Evolutionary conservation across 2,797 vertebrate species (phyloP).

Genomic region (Ceryle rudis): DNA sequence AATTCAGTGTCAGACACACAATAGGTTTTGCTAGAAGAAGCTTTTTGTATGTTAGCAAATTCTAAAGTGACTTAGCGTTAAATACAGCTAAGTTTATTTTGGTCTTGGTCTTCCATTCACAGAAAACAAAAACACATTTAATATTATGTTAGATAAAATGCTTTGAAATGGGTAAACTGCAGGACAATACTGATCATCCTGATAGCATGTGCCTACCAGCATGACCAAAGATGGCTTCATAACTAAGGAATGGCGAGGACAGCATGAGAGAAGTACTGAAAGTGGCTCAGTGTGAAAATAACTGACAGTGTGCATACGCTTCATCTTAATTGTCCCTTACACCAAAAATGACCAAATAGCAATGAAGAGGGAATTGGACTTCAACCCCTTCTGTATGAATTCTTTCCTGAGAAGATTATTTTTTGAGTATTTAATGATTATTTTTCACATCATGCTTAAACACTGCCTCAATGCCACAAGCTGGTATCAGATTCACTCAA

Average conservation of each 20-base stretch:
- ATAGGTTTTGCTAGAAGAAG: not conserved
- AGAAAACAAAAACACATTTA: not conserved
- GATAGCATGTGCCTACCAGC: not conserved
- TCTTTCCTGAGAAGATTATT: not conserved
- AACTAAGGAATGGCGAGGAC: not conserved
- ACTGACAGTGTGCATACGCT: not conserved
- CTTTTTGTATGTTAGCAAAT: not conserved
- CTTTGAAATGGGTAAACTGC: not conserved
- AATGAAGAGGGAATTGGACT: not conserved
- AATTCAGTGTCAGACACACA: not conserved
- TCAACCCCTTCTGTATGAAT: not conserved
- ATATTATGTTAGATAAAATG: rapidly evolving
- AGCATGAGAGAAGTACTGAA: not conserved
- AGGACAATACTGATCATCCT: not conserved
- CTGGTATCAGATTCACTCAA: not conserved
- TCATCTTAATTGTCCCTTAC: not conserved
- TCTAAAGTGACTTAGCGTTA: not conserved
- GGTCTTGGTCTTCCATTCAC: not conserved
- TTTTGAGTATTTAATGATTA: not conserved
- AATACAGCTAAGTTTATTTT: not conserved
- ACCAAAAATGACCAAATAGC: not conserved
- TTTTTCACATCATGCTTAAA: not conserved
- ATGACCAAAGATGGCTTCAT: not conserved
- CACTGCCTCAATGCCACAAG: not conserved
- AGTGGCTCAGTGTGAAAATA: not conserved